Evolutionary conservation across 2,888 invertebrate species (phyloP).

Genomic region (Pegoplata infirma): DNA sequence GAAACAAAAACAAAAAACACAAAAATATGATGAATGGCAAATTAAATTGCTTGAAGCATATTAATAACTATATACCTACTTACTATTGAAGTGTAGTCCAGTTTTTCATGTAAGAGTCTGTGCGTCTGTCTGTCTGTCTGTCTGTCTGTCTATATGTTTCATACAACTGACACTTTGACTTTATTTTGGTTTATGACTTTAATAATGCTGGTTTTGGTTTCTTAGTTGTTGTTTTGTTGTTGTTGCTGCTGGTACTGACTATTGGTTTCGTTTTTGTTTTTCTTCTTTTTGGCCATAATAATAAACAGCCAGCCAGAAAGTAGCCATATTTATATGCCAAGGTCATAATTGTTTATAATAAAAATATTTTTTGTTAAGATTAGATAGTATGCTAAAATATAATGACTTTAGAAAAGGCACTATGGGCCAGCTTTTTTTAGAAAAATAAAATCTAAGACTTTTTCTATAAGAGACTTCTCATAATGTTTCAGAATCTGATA

Average conservation of each 20-base stretch:
- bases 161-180: not conserved
- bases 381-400: no score
- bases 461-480: no score
- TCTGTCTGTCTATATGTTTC: not conserved
- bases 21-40: slow-evolving; percentile 45
- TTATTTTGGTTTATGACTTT: not conserved
- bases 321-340: slow-evolving; percentile 30
- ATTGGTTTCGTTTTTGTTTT: not conserved
- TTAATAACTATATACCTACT: slow-evolving; percentile 50
- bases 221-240: not conserved
- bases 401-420: no score
- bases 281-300: not conserved
- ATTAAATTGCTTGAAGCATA: slow-evolving; percentile 47
- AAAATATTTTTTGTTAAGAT: not conserved
- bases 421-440: no score
- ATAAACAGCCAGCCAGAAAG: slow-evolving; percentile 2
- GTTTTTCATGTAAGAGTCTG: no score
- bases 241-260: no score
- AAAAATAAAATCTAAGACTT: no score
- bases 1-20: slow-evolving; percentile 14
- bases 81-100: no score
- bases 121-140: not conserved
- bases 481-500: no score
- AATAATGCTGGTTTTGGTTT: not conserved
- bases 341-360: slow-evolving; percentile 4